Percentiles rank a stretch among this genome's conserved stretches.
Evolutionary conservation across 2,888 invertebrate species (phyloP).

Genomic region (Zeuzera pyrina): DNA sequence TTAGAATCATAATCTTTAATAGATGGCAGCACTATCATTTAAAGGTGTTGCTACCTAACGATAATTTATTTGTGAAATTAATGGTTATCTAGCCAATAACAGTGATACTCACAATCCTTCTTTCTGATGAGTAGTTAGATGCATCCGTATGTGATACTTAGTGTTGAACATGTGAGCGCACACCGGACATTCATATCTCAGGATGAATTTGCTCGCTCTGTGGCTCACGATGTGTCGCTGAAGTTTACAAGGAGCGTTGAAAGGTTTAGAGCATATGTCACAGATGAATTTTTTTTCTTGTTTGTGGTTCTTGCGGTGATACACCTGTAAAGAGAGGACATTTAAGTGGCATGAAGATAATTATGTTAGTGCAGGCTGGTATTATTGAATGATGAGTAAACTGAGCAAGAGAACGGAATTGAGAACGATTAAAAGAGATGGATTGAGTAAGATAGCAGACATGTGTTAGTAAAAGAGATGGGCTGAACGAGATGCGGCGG

Average conservation of each 20-base stretch:
- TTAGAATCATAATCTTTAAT: too few species aligned
- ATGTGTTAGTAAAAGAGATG: too few species aligned
- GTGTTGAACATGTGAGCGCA: constrained; percentile 66
- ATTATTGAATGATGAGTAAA: too few species aligned
- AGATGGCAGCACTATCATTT: too few species aligned
- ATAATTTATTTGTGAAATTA: neutral
- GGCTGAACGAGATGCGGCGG: too few species aligned
- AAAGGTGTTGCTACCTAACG: too few species aligned
- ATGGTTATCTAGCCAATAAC: neutral
- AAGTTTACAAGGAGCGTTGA: constrained; percentile 46
- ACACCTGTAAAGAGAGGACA: constrained; percentile 37
- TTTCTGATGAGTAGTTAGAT: constrained; percentile 51
- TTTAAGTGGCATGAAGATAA: too few species aligned
- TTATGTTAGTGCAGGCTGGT: too few species aligned
- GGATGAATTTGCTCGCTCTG: constrained; percentile 29
- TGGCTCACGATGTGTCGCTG: constrained; percentile 42
- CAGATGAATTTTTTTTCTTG: constrained; percentile 36
- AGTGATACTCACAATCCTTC: constrained; percentile 37
- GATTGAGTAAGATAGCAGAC: too few species aligned
- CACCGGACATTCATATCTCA: constrained; percentile 60
- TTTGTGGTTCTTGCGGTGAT: constrained; percentile 49
- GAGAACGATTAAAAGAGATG: too few species aligned
- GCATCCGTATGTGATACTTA: constrained; percentile 54
- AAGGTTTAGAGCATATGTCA: constrained; percentile 47
- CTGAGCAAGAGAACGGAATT: too few species aligned